Evolutionary conservation across 2,888 invertebrate genomes (phyloP), one percentile per base, ranked within the genome.

Genomic region (Dryobota labecula): DNA sequence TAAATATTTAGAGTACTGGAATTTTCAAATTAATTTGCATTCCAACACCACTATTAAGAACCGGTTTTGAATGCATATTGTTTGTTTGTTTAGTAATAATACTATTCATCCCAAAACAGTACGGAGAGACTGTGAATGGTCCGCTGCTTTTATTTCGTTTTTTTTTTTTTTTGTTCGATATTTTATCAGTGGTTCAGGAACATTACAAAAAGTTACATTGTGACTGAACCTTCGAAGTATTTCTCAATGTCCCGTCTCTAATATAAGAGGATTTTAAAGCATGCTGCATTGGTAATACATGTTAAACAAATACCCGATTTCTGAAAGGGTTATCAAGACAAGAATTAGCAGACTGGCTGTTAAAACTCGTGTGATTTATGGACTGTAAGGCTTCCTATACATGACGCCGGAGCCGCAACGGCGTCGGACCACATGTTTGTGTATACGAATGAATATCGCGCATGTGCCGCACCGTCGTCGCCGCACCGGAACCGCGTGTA

Each of bases 21-120:
- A 64, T 56, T 65, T 79, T 56, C 43, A 74, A 54, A 64, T 63
- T 24, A 41, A 56, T 80, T 60, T 64, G 43, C 64, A 47, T 80
- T 80, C 18, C 43, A 20, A 27, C 75, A 18, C 11, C 20, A 30
- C 20, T 36, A 58, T 36, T 56, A 41, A 61, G 18, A 61, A 62
- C 74, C 7, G 30, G 79, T 75, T 62, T 38, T 45, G 24, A 45
- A 75, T 62, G 43, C 11, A 72, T 45, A 51, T 51, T 61, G 30
- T 77, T 69, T 47, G 36, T 51, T 49, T n/a, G n/a, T 56, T 72
- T 56, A 49, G n/a, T 24, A 71, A 36, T 24, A 71, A 36, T 78
- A 56, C 49, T 49, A 78, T 70, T 54, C 60, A 78, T 43, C 1
- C 5, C 27, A 27, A 68, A 27, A 47, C 27, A 18, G 18, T 36